Conservation (phyloP, 1,140 invertebrate genomes). For the Bombus pyrosoma region DNA sequence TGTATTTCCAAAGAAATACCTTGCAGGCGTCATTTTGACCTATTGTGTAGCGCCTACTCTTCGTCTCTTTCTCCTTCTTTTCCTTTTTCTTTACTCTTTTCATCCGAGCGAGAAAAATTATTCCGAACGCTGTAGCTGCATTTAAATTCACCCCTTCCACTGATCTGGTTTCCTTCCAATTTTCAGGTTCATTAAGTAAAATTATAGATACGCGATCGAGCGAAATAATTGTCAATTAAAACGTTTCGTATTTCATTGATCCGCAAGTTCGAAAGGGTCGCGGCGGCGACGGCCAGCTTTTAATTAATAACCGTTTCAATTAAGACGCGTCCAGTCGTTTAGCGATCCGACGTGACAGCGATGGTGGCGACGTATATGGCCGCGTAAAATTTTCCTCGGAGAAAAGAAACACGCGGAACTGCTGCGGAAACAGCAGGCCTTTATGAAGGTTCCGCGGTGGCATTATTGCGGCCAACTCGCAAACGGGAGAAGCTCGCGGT, state of each 20-base stretch:
- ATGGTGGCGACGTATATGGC: no score
- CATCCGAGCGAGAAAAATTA: slow-evolving; percentile 25
- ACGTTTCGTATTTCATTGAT: not conserved
- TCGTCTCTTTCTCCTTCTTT: not conserved
- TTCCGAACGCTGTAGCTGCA: not conserved
- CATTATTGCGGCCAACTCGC: slow-evolving; percentile 47
- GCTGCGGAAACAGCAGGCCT: not conserved
- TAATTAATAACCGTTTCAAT: slow-evolving; percentile 41
- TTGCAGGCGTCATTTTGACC: not conserved
- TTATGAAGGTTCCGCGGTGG: not conserved
- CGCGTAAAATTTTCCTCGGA: not conserved
- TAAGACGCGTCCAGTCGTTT: not conserved
- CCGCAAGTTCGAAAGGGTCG: not conserved
- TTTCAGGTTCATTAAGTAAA: slow-evolving; percentile 36
- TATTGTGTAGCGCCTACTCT: not conserved
- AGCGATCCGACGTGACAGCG: not conserved
- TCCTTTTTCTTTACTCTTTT: no score
- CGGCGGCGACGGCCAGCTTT: not conserved
- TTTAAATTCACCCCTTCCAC: slow-evolving; percentile 25
- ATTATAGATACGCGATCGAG: slow-evolving; percentile 34
- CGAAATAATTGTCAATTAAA: slow-evolving; percentile 49
- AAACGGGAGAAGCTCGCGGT: slow-evolving; percentile 10
- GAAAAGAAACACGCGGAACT: not conserved
- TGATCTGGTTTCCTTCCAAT: not conserved
- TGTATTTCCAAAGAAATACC: not conserved